Conservation (phyloP, 2,888 invertebrate genomes). For the Campoletis raptor region DNA sequence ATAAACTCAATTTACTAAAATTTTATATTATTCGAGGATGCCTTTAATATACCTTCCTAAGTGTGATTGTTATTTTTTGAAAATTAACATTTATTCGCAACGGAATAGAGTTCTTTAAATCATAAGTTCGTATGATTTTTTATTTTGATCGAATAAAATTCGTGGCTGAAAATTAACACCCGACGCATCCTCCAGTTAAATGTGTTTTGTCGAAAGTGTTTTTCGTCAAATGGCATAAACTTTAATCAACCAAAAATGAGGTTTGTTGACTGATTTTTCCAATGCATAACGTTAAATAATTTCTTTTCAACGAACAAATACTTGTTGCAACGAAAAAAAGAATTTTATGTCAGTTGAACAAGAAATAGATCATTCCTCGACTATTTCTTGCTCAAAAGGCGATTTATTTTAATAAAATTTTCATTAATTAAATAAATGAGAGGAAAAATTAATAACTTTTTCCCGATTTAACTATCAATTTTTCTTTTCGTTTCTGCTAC, state of each 20-base stretch:
- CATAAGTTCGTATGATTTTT: not conserved
- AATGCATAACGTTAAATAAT: not conserved
- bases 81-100: not conserved
- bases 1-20: not conserved
- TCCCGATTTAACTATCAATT: not conserved
- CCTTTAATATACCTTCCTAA: not conserved
- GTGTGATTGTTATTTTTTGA: not conserved
- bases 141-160: not conserved
- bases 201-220: not conserved
- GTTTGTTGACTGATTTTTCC: not conserved
- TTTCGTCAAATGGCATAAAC: not conserved
- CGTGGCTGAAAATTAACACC: not conserved
- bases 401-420: not conserved
- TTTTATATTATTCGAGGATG: not conserved
- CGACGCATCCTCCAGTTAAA: not conserved
- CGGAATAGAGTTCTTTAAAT: not conserved
- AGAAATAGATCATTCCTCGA: not conserved
- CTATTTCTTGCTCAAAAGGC: not conserved
- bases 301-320: not conserved
- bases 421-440: not conserved
- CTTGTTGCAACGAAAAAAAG: not conserved
- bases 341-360: not conserved
- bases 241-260: not conserved
- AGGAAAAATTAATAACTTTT: not conserved
- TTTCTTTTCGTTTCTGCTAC: conserved; percentile 21